Percentiles rank a stretch among this genome's conserved stretches.
These are phyloP conservation scores for Syndactyla subalaris DNA, from an alignment of 2,797 vertebrate species.

Conservation along the genomic window DNA sequence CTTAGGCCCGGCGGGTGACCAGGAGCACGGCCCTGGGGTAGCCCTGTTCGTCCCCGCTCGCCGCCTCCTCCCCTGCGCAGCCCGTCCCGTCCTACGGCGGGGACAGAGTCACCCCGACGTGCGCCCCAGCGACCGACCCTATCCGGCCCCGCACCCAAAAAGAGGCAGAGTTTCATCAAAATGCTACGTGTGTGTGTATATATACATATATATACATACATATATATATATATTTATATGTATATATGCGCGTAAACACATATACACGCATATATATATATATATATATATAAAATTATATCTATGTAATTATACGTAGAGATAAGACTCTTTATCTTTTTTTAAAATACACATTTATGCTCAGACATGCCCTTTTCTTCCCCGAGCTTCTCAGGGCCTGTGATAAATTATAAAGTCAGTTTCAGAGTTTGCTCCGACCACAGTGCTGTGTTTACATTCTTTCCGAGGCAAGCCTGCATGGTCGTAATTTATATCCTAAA, in stretches of 20 bases:
- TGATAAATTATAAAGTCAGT: conserved; percentile 85
- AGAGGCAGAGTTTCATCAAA: not conserved
- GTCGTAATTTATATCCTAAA: conserved; percentile 88
- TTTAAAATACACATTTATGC: conserved; percentile 53
- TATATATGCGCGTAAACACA: too few relatives aligned
- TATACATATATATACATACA: fast-evolving
- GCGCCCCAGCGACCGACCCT: too few relatives aligned
- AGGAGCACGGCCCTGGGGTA: not conserved
- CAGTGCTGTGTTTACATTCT: conserved; percentile 89
- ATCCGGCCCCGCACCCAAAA: too few relatives aligned
- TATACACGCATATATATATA: too few relatives aligned
- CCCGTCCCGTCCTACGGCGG: not conserved
- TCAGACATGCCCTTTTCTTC: conserved; percentile 54
- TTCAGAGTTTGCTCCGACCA: conserved; percentile 83
- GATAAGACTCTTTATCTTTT: conserved; percentile 15
- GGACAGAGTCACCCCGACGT: fast-evolving
- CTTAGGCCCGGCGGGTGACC: too few relatives aligned
- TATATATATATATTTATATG: too few relatives aligned
- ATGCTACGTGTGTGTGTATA: too few relatives aligned
- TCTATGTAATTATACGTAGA: not conserved
- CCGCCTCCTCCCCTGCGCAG: fast-evolving
- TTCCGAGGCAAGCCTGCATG: conserved; percentile 83
- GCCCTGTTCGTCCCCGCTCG: not conserved
- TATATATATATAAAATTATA: not conserved
- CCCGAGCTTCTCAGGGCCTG: conserved; percentile 77